Conservation (phyloP, 2,797 vertebrate species). For the Potorous gilbertii region DNA sequence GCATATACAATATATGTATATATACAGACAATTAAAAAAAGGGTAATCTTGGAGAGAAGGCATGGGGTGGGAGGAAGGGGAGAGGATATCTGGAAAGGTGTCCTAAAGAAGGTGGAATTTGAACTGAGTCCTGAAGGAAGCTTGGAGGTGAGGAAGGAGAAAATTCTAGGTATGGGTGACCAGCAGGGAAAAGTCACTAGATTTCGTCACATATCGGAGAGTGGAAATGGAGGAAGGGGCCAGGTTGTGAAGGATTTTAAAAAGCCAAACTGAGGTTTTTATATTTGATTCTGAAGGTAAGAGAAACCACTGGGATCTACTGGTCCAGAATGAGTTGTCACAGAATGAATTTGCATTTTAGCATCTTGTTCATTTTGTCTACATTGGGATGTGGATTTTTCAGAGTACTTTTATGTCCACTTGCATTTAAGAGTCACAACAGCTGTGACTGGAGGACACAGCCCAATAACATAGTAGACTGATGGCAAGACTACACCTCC, state of each 20-base stretch:
- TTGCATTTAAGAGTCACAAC: not conserved
- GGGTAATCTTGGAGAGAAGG: not conserved
- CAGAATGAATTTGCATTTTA: not conserved
- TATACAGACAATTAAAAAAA: not conserved
- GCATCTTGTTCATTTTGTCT: not conserved
- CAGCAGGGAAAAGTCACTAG: not conserved
- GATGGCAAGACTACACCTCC: not conserved
- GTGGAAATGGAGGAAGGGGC: not conserved
- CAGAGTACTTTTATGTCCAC: not conserved
- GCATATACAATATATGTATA: not conserved
- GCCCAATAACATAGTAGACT: not conserved
- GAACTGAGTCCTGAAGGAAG: not conserved
- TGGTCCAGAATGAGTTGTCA: not conserved
- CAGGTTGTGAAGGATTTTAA: not conserved
- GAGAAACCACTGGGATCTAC: not conserved
- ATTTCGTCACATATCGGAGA: not conserved
- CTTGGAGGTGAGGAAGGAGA: not conserved
- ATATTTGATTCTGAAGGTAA: not conserved
- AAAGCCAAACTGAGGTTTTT: not conserved
- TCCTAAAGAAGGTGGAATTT: not conserved
- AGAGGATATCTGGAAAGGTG: not conserved
- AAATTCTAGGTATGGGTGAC: not conserved
- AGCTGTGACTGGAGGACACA: not conserved
- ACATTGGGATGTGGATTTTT: not conserved
- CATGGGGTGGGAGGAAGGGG: not conserved